Conservation (phyloP, 2,888 invertebrate genomes). For the Machimus rusticus region DNA sequence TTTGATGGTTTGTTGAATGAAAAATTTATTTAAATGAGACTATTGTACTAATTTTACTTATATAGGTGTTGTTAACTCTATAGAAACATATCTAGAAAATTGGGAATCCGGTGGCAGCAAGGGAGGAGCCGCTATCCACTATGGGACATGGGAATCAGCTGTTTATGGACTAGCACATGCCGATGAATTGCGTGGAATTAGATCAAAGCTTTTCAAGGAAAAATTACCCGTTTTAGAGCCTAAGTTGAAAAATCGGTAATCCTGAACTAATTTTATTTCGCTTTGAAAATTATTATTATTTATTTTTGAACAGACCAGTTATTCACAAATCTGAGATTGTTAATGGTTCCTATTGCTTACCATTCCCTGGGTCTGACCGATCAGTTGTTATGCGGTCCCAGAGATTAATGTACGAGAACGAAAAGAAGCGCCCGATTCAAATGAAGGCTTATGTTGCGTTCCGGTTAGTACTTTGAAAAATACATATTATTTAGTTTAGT, state of each 20-base stretch:
- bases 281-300: not conserved
- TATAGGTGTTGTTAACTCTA: conserved; percentile 74
- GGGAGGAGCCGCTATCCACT: conserved; percentile 70
- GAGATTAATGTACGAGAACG: conserved; percentile 72
- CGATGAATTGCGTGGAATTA: conserved; percentile 70
- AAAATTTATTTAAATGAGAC: not conserved
- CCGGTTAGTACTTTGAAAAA: conserved; percentile 50
- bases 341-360: conserved; percentile 69
- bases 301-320: conserved; percentile 57
- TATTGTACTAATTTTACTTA: conserved; percentile 55
- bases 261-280: not conserved
- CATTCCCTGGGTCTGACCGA: conserved; percentile 85
- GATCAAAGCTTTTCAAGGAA: conserved; percentile 73
- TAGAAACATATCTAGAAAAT: conserved; percentile 73
- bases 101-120: conserved; percentile 55
- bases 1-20: conserved; percentile 67
- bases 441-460: conserved; percentile 76
- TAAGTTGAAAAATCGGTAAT: conserved; percentile 64
- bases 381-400: conserved; percentile 85
- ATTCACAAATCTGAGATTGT: conserved; percentile 66
- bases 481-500: not conserved
- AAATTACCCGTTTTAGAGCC: conserved; percentile 72
- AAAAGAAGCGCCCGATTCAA: conserved; percentile 79
- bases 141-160: conserved; percentile 90
- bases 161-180: conserved; percentile 77